phyloP scores from a whole-genome alignment of 2,797 vertebrate genomes.

The Gymnoscopelus braueri region DNA sequence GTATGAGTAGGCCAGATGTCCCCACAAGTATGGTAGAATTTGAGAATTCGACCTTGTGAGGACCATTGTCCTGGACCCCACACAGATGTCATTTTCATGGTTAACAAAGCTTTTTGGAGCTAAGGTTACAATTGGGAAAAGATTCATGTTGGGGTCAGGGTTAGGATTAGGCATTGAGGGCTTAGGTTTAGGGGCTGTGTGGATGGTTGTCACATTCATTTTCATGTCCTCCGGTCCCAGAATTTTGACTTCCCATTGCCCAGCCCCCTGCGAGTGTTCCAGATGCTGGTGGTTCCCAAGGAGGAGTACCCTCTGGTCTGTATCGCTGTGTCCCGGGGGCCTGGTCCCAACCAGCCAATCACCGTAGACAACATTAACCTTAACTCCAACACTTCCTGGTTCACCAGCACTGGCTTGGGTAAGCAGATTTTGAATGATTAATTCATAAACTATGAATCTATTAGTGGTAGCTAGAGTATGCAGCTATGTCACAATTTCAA shows the following conservation, averaged over 20 bases:
- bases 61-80: too few species aligned
- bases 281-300: slow-evolving; percentile 83
- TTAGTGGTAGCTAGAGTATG: too few species aligned
- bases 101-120: too few species aligned
- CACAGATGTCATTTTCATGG: too few species aligned
- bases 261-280: slow-evolving; percentile 84
- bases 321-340: slow-evolving; percentile 79
- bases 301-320: slow-evolving; percentile 90
- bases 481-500: too few species aligned
- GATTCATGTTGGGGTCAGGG: too few species aligned
- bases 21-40: too few species aligned
- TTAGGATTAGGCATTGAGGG: too few species aligned
- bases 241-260: slow-evolving; percentile 91
- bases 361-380: slow-evolving; percentile 88
- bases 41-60: too few species aligned
- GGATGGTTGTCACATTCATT: not conserved
- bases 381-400: slow-evolving; percentile 92
- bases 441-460: not conserved
- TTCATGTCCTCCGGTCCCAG: slow-evolving; percentile 63
- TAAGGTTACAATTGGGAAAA: too few species aligned
- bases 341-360: slow-evolving; percentile 66
- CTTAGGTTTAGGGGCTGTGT: too few species aligned
- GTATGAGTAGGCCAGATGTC: too few species aligned
- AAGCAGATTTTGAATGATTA: not conserved
- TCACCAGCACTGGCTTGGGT: slow-evolving; percentile 79